Base-by-base conservation (phyloP, 2,888 invertebrate species). In the Suillia variegata region DNA sequence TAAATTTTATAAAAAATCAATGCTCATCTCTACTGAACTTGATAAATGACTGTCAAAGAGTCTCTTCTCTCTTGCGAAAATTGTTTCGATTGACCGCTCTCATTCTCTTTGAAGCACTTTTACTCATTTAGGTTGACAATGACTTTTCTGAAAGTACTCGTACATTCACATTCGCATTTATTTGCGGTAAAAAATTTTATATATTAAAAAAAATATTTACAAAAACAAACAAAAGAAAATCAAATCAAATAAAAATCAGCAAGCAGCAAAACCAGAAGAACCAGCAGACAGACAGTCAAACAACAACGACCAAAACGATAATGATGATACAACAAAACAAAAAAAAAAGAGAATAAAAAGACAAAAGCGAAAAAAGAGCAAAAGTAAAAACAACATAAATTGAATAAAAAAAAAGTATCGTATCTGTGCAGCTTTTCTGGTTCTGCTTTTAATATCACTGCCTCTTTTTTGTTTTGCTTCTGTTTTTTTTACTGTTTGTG, bases 71-170 rank as follows among this genome's bases (percentile, higher is more conserved):
- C n/a, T n/a, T n/a, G n/a, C n/a, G n/a, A n/a, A n/a, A n/a, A n/a
- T n/a, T n/a, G n/a, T n/a, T n/a, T n/a, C n/a, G n/a, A n/a, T n/a
- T n/a, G n/a, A n/a, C n/a, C 26, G 26, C 26, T 26, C 26, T 26
- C 6, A 26, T 10, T 56, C 55, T 56, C 13, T 56, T 49, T n/a
- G 48, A 17, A 18, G 33, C 20, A 17, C 50, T 3, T 10, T 33
- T 13, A 3, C 45, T 45, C 45, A 17, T 45, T 45, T 45, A 38
- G 22, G 56, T 50, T 52, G 51, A 52, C 48, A 52, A 52, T 52
- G 51, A 57, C 47, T 57, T 47, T 13, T 52, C 52, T 52, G 47
- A 10, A 45, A 45, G 45, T 45, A 57, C 24, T 31, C 47, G 45
- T 18, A n/a, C 38, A 38, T 38, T 38, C 38, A 26, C 26, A 18